Evolutionary conservation across 1,140 invertebrate species (phyloP), one percentile per base, ranked within the genome.

Genomic region (Temnothorax nylanderi): DNA sequence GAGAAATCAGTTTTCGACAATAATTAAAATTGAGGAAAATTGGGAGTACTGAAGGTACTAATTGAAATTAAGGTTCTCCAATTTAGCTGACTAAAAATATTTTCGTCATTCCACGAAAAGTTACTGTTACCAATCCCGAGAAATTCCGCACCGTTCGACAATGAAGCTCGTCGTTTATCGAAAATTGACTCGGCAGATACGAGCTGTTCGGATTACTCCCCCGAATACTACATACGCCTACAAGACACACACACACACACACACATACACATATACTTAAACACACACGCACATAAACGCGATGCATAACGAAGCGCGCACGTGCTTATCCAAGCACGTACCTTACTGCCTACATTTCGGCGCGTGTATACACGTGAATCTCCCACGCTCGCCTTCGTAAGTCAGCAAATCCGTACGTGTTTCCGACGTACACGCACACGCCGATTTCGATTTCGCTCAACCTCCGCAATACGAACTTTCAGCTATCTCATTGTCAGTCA

Each of bases 141-240:
- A 13, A 41, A 81, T 44, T 32, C 34, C 41, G 18, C 16, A 3
- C 21, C 4, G 75, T 16, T n/a, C 64, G n/a, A 56, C 54, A 41
- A 13, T 54, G 16, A 4, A 21, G 51, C 26, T 16, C 41, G 13
- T 21, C 54, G 78, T 56, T 84, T 75, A 84, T 84, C 69, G 80
- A 84, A 74, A 84, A 84, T 75, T 84, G 80, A 54, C 69, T 62
- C 69, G 67, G n/a, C 54, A 58, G 80, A 60, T 58, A 74, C 80
- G 54, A 74, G 64, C 51, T 7, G 80, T 47, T 60, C 67, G 54
- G 67, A 84, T 75, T 60, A 60, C 32, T 75, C 58, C 64, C 41
- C n/a, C n/a, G 3, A 44, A n/a, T n/a, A n/a, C 51, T 75, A 60
- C 54, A 26, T 41, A 37, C 41, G 34, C 21, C 2, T 21, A 11